Percentiles rank a stretch among this genome's conserved stretches.
These are phyloP conservation scores for Eudasyphora cyanicolor DNA, from an alignment of 2,888 invertebrate genomes.

Conservation along the genomic window DNA sequence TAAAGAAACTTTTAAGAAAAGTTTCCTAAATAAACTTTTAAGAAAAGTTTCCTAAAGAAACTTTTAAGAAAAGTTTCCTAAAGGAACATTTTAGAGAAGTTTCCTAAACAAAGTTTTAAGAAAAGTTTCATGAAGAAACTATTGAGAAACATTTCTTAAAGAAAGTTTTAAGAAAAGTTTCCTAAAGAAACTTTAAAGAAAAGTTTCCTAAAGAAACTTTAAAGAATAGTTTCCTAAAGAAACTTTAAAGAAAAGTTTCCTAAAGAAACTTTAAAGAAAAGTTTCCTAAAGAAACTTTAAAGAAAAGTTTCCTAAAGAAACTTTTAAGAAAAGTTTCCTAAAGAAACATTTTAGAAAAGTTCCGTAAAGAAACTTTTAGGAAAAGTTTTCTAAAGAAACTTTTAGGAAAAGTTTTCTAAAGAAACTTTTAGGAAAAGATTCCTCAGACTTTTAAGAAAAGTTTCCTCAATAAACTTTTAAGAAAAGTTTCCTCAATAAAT, in stretches of 20 bases:
- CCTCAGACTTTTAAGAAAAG: background rate
- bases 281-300: background rate
- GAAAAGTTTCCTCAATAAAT: background rate
- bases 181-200: background rate
- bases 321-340: background rate
- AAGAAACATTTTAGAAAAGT: background rate
- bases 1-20: background rate
- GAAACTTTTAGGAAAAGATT: background rate
- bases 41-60: too few relatives aligned
- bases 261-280: background rate
- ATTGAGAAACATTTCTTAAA: too few relatives aligned
- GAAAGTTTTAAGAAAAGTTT: too few relatives aligned
- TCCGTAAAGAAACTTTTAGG: background rate
- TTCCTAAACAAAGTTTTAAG: background rate
- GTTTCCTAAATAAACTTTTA: background rate
- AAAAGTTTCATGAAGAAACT: background rate
- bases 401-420: background rate
- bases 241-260: too few relatives aligned
- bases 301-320: background rate
- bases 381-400: background rate
- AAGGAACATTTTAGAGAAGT: too few relatives aligned
- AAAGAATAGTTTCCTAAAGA: too few relatives aligned
- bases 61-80: too few relatives aligned
- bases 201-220: background rate
- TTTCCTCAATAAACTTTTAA: background rate